Conservation (phyloP, 2,888 invertebrate species). For the Orthosia cruda region DNA sequence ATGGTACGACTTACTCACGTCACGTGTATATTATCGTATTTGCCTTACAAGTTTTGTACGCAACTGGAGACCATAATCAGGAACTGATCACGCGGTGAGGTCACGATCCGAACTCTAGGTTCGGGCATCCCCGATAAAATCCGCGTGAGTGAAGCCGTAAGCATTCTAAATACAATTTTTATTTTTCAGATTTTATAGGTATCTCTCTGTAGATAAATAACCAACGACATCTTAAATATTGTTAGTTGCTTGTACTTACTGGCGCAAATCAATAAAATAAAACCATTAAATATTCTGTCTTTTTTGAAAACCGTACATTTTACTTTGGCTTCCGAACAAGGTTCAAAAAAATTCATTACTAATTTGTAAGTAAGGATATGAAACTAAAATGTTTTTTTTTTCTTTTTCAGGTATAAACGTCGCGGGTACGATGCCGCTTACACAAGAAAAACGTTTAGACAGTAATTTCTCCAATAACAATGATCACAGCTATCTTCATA, state of each 20-base stretch:
- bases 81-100: conserved; percentile 49
- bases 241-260: background rate
- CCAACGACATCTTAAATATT: conserved; percentile 2
- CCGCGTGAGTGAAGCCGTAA: conserved; percentile 18
- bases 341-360: background rate
- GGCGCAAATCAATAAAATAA: background rate
- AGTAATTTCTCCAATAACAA: conserved; percentile 90
- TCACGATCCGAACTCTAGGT: conserved; percentile 37
- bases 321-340: background rate
- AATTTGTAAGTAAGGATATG: background rate
- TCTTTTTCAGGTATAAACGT: conserved; percentile 86
- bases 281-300: background rate
- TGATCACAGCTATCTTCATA: conserved; percentile 96
- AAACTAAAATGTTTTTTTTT: background rate
- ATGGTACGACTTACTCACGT: conserved; percentile 21
- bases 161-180: background rate
- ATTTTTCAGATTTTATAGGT: background rate
- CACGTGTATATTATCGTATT: conserved; percentile 33
- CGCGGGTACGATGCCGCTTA: conserved; percentile 89
- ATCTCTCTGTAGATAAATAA: background rate
- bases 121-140: conserved; percentile 45
- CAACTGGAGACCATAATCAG: conserved; percentile 35
- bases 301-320: background rate
- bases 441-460: conserved; percentile 90
- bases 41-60: conserved; percentile 21